Base-by-base conservation (phyloP, 2,888 invertebrate species). In the Venustoraphidia nigricollis region DNA sequence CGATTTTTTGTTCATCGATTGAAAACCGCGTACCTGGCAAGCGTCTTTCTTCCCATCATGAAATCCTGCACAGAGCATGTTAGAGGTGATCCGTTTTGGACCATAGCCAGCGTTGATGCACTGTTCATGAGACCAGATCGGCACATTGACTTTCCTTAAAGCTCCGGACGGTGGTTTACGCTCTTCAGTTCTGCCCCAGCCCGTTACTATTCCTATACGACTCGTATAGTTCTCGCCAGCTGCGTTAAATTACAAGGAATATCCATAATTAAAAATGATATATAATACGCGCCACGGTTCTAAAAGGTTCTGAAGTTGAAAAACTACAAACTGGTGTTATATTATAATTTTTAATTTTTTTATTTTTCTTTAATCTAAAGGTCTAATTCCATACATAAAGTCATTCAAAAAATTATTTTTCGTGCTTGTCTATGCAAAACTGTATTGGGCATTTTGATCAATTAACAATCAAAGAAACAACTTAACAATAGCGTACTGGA, bases 61-160 rank as follows among this genome's bases (percentile, higher is more conserved):
- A 53, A 79, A 83, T 44, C 86, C 85, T n/a, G 85, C 86, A 60
- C 87, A 87, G 59, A 87, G 73, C 83, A 86, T 85, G 52, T 83
- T 79, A 17, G 80, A 78, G 0, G 83, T 83, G 50, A 85, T 76
- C 55, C 81, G 79, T 50, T 76, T 67, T 14, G 74, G 72, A 1
- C 81, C 81, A 57, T 85, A 85, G 0, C 80, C 81, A 0, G 83
- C 79, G 36, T 74, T 72, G 9, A 73, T 69, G 60, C 85, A 86
- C 45, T 82, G 79, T 51, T 80, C 75, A 56, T 77, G 73, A 0
- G 77, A 75, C 75, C 85, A 81, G 44, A 86, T 78, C 45, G 84
- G 82, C 0, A 86, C 79, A 53, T 72, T 71, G 51, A 83, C 83
- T 65, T 83, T 81, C 55, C 78, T 72, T 9, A 84, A 73, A 46